Base-by-base conservation (phyloP, 2,888 invertebrate genomes). In the Hirtodrosophila duncani region DNA sequence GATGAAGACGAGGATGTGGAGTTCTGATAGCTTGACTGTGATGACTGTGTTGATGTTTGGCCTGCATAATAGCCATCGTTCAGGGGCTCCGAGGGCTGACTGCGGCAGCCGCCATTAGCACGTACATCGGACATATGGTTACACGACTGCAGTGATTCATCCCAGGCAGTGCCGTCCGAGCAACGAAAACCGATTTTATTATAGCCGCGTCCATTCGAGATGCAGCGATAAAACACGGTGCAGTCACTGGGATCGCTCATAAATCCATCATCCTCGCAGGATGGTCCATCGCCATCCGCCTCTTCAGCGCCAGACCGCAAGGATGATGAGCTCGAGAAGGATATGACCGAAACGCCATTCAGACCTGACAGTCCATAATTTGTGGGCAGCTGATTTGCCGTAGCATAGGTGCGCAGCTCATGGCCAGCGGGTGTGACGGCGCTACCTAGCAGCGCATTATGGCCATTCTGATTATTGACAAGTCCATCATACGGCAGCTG, bases 151-250 rank as follows among this genome's bases (percentile, higher is more conserved):
- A 90, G 86, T 39, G 88, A 87, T 48, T 90, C 89, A 86, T 93
- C 93, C 94, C 94, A 94, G 20, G 92, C 91, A 3, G 94, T 94
- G 37, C 93, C 93, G 43, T 91, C 89, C 2, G 91, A 92, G 84
- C 94, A 94, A 8, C 87, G 87, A 83, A 93, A 94, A 57, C 93
- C 91, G 81, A 92, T 91, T 85, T 89, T 91, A 33, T 87, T 90
- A 68, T 88, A 92, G 52, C 89, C 90, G 17, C 88, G 86, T 0
- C 90, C 91, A 77, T 90, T 89, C 49, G 88, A 88, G 13, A 93
- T 93, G 85, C 94, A 94, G 63, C 94, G 89, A 82, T 93, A 93
- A 87, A 94, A 94, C 82, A 91, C 92, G 52, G 88, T 90, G 79
- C 94, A 94, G 77, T 94, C 89, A 30, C 87, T 87, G 24, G 89